Conservation (phyloP, 2,797 vertebrate species). For the Buphagus erythrorhynchus region DNA sequence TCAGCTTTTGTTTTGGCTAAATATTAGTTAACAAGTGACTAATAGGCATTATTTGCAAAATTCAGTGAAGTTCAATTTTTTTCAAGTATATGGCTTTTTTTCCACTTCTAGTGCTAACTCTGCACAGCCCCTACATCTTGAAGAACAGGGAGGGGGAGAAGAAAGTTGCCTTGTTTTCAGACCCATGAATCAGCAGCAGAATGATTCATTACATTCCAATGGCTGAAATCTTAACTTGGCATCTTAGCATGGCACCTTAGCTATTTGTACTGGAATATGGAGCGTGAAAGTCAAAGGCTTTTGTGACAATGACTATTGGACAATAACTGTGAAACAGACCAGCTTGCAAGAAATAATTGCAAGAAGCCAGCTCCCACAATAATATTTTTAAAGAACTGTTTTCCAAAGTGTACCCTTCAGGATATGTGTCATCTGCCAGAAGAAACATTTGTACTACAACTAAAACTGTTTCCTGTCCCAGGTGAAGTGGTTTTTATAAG, state of each 20-base stretch:
- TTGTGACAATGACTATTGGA: not conserved
- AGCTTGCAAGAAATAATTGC: not conserved
- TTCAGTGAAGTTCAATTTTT: not conserved
- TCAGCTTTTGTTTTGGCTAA: not conserved
- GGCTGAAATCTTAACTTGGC: conserved; percentile 20
- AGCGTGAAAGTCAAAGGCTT: conserved; percentile 20
- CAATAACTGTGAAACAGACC: not conserved
- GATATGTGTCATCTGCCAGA: conserved; percentile 18
- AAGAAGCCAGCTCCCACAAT: conserved; percentile 18
- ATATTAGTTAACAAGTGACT: not conserved
- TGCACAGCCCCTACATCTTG: not conserved
- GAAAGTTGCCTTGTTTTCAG: conserved; percentile 53
- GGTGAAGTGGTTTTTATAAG: conserved; percentile 51
- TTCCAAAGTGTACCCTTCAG: conserved; percentile 23
- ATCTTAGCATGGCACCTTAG: conserved; percentile 59
- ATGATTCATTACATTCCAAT: conserved; percentile 42
- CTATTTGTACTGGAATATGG: conserved; percentile 38
- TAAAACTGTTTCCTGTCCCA: conserved; percentile 29
- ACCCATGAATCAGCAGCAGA: conserved; percentile 50
- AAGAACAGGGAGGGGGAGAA: not conserved
- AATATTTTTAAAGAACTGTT: conserved; percentile 36
- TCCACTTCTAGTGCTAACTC: not conserved
- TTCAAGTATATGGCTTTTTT: not conserved
- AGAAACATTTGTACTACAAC: conserved; percentile 44
- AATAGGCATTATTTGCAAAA: not conserved